These are phyloP conservation scores for Siphlonurus alternatus DNA, from an alignment of 2,888 invertebrate genomes.

Conservation along the genomic window DNA sequence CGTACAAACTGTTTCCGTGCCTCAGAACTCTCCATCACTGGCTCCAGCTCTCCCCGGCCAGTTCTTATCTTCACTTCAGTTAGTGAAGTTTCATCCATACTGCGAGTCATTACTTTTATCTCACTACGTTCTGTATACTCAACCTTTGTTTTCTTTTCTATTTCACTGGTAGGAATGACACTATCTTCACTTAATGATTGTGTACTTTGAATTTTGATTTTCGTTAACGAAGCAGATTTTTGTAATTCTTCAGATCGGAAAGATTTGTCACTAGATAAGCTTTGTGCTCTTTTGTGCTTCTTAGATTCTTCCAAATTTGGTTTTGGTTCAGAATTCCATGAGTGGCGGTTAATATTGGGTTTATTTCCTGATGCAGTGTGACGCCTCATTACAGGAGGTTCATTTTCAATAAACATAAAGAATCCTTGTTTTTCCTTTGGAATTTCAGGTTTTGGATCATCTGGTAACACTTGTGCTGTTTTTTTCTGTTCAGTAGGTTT, in stretches of 20 bases:
- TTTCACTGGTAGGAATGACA: not conserved
- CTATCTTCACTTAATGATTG: not conserved
- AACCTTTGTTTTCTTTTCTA: not conserved
- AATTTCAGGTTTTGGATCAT: slow-evolving; percentile 38
- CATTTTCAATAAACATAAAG: slow-evolving; percentile 33
- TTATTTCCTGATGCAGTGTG: slow-evolving; percentile 24
- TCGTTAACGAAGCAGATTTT: not conserved
- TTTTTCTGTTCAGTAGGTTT: slow-evolving; percentile 3
- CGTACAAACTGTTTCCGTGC: slow-evolving; percentile 35
- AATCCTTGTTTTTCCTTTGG: slow-evolving; percentile 29
- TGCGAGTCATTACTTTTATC: not conserved
- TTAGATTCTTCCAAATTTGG: slow-evolving; percentile 7
- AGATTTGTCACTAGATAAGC: slow-evolving; percentile 21
- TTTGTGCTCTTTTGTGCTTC: slow-evolving; percentile 29
- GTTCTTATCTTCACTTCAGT: not conserved
- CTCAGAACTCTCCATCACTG: slow-evolving; percentile 1
- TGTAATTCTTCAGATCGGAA: not conserved
- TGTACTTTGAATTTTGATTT: not conserved
- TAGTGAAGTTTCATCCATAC: not conserved
- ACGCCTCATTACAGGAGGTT: slow-evolving; percentile 28
- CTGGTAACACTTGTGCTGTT: slow-evolving; percentile 16
- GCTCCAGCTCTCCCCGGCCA: not conserved
- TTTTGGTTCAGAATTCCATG: slow-evolving; percentile 27
- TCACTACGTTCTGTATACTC: not conserved
- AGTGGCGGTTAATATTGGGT: slow-evolving; percentile 27